phyloP scores from a whole-genome alignment of 1,140 invertebrate genomes.

The Lerema accius region DNA sequence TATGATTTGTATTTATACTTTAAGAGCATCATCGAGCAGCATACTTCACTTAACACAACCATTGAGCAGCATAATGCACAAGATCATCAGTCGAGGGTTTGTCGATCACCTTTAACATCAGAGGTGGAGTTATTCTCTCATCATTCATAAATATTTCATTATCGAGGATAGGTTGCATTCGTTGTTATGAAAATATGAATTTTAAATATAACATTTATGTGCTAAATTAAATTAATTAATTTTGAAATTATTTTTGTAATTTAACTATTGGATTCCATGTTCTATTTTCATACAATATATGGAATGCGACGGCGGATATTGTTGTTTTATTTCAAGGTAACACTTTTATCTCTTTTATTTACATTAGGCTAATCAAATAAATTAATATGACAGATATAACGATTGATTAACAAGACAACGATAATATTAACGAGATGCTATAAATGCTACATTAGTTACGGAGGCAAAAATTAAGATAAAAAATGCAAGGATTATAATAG shows the following conservation, averaged over 20 bases:
- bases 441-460: too few relatives aligned
- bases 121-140: constrained; percentile 63
- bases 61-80: constrained; percentile 70
- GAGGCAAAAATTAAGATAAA: too few relatives aligned
- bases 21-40: constrained; percentile 67
- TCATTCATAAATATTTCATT: constrained; percentile 60
- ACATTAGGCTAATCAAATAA: too few relatives aligned
- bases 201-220: constrained; percentile 34
- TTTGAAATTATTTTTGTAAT: constrained; percentile 36
- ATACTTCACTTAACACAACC: constrained; percentile 51
- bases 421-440: too few relatives aligned
- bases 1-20: constrained; percentile 60
- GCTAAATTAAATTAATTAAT: constrained; percentile 10
- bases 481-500: too few relatives aligned
- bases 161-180: constrained; percentile 80
- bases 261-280: constrained; percentile 40
- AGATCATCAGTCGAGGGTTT: constrained; percentile 66
- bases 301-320: constrained; percentile 77
- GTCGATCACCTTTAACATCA: constrained; percentile 56
- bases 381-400: too few relatives aligned
- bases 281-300: constrained; percentile 79
- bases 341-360: too few relatives aligned
- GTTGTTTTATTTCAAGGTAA: constrained; percentile 64
- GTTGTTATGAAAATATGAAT: constrained; percentile 65
- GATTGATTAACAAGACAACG: too few relatives aligned